Evolutionary conservation across 2,888 invertebrate species (phyloP), one percentile per base, ranked within the genome.

Genomic region (Phytoseiulus persimilis): DNA sequence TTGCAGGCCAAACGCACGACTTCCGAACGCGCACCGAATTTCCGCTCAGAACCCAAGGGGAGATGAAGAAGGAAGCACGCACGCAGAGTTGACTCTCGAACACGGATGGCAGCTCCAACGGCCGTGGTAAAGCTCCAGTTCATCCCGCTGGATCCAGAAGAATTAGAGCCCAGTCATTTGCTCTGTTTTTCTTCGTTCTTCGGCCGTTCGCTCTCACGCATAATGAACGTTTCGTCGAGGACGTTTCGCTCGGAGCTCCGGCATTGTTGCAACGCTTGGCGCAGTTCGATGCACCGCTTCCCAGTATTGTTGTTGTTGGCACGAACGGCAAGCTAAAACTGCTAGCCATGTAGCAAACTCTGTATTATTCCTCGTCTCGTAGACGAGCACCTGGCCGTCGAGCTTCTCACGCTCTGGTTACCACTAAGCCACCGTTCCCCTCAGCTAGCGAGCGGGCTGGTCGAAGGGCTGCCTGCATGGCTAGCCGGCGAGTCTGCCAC

Each of bases 331-430:
- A 65, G 65, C 65, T 65, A 46, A 46, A n/a, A 3, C 65, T 65
- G 18, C 65, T 23, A 65, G 65, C 65, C 65, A 65, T 6, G 65
- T 65, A 65, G 65, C 11, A 2, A 65, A 28, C 65, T 65, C 65
- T 6, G 65, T 65, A 65, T 65, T 65, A 65, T 65, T 65, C 65
- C 11, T 65, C 65, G 65, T 65, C 65, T 65, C 65, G 65, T 65
- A 65, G 1, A 65, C 11, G 18, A 65, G 65, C 65, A 65, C 65
- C 65, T 65, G 65, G 65, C 65, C 65, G 65, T 65, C 65, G 18
- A 65, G 65, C 65, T 65, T 65, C 65, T 65, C 65, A 65, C 65
- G 65, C 65, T 65, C 65, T 65, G 65, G 65, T 65, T 65, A 65
- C 65, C 65, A 65, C 65, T 65, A 65, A 65, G 65, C 65, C 65